These are phyloP conservation scores for Turritopsis dohrnii DNA, from an alignment of 30 jellyfish, hydroid and myxozoan species.

Conservation along the genomic window DNA sequence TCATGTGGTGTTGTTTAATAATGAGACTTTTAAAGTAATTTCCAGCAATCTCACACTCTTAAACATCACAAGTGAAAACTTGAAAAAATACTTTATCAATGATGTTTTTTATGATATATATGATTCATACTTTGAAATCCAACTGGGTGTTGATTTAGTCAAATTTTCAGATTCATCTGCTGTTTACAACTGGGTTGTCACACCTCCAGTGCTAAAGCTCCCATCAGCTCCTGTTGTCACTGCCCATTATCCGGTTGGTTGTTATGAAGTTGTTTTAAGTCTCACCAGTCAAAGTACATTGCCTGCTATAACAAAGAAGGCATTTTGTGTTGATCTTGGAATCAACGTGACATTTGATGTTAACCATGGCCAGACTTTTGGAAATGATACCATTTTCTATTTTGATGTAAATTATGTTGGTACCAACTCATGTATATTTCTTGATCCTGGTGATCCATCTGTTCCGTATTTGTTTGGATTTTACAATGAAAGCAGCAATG, in stretches of 20 bases:
- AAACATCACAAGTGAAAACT: neutral
- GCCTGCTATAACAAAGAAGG: neutral
- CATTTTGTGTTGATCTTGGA: neutral
- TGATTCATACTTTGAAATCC: neutral
- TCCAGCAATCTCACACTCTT: neutral
- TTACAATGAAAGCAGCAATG: neutral
- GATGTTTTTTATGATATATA: neutral
- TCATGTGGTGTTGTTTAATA: neutral
- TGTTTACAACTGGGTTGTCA: neutral
- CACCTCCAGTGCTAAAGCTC: neutral
- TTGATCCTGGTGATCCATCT: neutral
- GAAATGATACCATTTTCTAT: neutral
- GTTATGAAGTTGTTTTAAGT: neutral
- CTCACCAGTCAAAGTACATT: neutral
- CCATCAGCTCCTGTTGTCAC: neutral
- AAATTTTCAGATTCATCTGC: neutral
- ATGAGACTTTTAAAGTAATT: neutral
- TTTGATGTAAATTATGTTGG: neutral
- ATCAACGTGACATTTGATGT: neutral
- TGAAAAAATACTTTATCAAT: neutral
- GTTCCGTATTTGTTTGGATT: neutral
- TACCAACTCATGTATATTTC: neutral
- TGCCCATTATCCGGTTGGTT: neutral
- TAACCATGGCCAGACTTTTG: neutral
- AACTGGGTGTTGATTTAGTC: neutral